Evolutionary conservation across 1,140 invertebrate species (phyloP).

Genomic region (Littorina saxatilis): DNA sequence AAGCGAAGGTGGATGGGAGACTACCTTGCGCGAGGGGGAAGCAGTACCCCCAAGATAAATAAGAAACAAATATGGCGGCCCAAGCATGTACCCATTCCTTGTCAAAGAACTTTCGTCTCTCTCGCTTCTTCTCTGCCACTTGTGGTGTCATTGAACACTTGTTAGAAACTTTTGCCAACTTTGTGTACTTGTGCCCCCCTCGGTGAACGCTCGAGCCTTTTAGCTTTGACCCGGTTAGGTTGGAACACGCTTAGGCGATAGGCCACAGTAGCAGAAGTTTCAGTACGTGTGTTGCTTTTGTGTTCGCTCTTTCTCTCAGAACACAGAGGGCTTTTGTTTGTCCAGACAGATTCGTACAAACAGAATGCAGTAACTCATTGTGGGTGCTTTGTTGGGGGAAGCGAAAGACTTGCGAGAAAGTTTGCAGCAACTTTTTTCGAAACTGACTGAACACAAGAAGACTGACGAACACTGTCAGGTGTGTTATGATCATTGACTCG

Average conservation of each 20-base stretch:
- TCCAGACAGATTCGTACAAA: neutral
- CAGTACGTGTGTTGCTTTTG: constrained; percentile 14
- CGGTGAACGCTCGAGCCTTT: neutral
- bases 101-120: neutral
- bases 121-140: neutral
- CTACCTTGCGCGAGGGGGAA: constrained; percentile 23
- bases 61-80: constrained; percentile 42
- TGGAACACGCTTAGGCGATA: neutral
- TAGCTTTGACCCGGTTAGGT: neutral
- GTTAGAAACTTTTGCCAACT: neutral
- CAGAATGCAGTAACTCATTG: too few species aligned
- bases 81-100: constrained; percentile 22
- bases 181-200: neutral
- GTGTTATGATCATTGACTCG: neutral
- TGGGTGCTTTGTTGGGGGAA: too few species aligned
- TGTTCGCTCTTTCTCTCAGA: neutral
- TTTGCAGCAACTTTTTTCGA: too few species aligned
- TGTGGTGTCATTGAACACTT: neutral
- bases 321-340: neutral
- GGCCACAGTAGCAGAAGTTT: neutral
- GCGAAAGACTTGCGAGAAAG: too few species aligned
- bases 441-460: too few species aligned
- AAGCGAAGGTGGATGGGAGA: too few species aligned
- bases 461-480: neutral
- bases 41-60: constrained; percentile 36